phyloP scores from a whole-genome alignment of 2,113 vertebrate genomes.

The Hippoglossus stenolepis region DNA sequence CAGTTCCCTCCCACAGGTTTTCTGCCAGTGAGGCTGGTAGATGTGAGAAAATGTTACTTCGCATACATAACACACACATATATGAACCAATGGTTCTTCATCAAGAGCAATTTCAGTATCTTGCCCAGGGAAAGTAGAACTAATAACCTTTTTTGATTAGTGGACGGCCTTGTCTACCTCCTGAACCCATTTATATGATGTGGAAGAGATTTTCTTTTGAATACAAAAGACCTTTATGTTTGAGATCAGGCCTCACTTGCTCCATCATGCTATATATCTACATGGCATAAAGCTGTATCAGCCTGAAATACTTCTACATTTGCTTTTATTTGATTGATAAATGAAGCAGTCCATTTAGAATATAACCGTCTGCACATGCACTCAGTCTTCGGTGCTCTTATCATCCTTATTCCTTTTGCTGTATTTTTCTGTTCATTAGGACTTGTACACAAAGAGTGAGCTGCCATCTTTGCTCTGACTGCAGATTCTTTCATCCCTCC shows the following conservation, averaged over 20 bases:
- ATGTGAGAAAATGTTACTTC: neutral
- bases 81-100: no score
- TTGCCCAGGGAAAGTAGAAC: neutral
- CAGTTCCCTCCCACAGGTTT: neutral
- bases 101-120: no score
- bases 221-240: no score
- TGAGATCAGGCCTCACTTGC: no score
- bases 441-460: conserved; percentile 9
- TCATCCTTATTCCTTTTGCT: neutral
- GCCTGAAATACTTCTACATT: neutral
- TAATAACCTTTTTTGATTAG: no score
- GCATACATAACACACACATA: neutral
- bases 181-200: no score
- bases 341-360: neutral
- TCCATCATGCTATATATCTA: no score
- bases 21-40: neutral
- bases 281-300: neutral
- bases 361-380: neutral
- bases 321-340: neutral
- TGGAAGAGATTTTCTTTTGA: no score
- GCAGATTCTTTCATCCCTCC: conserved; percentile 30
- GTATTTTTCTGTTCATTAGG: conserved; percentile 33
- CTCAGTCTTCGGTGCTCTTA: neutral
- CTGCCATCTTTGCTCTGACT: conserved; percentile 18
- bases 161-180: no score